phyloP scores from a whole-genome alignment of 1,140 invertebrate genomes.

The Lordiphosa collinella region DNA sequence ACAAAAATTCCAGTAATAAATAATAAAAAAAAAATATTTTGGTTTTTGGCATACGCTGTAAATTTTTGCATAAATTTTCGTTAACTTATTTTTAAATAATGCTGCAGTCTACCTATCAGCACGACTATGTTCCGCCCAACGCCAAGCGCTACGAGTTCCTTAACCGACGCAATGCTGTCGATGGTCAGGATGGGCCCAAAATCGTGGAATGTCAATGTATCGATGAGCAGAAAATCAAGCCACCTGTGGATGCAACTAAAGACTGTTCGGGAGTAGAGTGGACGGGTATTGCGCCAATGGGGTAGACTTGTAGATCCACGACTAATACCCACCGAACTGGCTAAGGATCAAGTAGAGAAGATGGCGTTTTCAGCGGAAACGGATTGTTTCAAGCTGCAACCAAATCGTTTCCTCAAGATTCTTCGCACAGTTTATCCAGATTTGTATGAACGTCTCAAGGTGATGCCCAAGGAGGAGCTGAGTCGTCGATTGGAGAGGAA shows the following conservation, averaged over 20 bases:
- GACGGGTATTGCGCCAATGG: constrained; percentile 76
- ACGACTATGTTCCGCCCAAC: constrained; percentile 65
- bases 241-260: constrained; percentile 41
- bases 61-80: constrained; percentile 1
- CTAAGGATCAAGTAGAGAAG: constrained; percentile 54
- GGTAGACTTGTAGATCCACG: constrained; percentile 69
- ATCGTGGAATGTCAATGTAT: constrained; percentile 61
- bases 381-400: constrained; percentile 67
- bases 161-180: constrained; percentile 12
- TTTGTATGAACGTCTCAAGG: constrained; percentile 81
- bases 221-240: constrained; percentile 48
- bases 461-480: constrained; percentile 80
- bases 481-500: constrained; percentile 80
- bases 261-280: constrained; percentile 63
- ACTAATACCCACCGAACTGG: constrained; percentile 58
- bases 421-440: constrained; percentile 79
- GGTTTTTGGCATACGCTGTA: not conserved
- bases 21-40: constrained; percentile 70
- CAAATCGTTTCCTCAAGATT: constrained; percentile 75
- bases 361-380: constrained; percentile 50
- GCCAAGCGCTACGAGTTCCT: constrained; percentile 70
- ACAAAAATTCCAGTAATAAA: constrained; percentile 37
- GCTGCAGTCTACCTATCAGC: constrained; percentile 69
- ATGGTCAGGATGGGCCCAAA: constrained; percentile 21
- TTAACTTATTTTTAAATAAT: constrained; percentile 26